phyloP scores from a whole-genome alignment of 1,140 invertebrate genomes.

The Micrasema minimum region DNA sequence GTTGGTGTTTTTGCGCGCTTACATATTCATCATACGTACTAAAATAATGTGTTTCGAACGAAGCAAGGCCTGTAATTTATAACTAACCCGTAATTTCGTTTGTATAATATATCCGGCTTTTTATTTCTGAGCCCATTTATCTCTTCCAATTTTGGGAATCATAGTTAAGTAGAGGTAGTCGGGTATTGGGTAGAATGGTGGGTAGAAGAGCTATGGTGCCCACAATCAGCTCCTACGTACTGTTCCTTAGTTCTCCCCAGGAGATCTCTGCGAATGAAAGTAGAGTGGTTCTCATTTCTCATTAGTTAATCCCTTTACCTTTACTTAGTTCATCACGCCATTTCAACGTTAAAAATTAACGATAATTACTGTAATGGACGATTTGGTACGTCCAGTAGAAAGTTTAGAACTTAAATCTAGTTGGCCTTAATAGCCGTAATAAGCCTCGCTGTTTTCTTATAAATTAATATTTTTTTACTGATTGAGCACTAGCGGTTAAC shows the following conservation, averaged over 20 bases:
- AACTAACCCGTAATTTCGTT: conserved; percentile 12
- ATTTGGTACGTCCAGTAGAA: conserved; percentile 5
- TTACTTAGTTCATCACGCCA: conserved; percentile 36
- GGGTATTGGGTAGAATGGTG: too few relatives aligned
- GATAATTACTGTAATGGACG: conserved; percentile 37
- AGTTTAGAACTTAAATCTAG: conserved; percentile 17
- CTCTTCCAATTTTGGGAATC: conserved; percentile 15
- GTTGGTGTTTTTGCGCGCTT: too few relatives aligned
- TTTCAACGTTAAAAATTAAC: conserved; percentile 39
- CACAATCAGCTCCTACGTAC: conserved; percentile 7
- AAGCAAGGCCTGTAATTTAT: conserved; percentile 10
- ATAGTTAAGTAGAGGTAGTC: background rate
- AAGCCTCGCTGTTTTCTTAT: background rate
- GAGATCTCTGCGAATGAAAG: conserved; percentile 21
- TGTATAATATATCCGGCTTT: conserved; percentile 19
- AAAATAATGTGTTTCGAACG: too few relatives aligned
- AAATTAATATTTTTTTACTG: background rate
- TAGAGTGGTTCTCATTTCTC: conserved; percentile 21
- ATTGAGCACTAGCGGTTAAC: too few relatives aligned
- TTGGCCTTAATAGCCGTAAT: conserved; percentile 24
- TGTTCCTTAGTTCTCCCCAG: conserved; percentile 5
- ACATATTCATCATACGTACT: too few relatives aligned
- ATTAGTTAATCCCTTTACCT: conserved; percentile 30
- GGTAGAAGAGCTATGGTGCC: too few relatives aligned
- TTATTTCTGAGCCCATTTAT: conserved; percentile 14